A percentile compares a stretch with the other conserved stretches of the same genome.
Conservation (phyloP, 2,113 vertebrate genomes). For the Muntiacus reevesi region DNA sequence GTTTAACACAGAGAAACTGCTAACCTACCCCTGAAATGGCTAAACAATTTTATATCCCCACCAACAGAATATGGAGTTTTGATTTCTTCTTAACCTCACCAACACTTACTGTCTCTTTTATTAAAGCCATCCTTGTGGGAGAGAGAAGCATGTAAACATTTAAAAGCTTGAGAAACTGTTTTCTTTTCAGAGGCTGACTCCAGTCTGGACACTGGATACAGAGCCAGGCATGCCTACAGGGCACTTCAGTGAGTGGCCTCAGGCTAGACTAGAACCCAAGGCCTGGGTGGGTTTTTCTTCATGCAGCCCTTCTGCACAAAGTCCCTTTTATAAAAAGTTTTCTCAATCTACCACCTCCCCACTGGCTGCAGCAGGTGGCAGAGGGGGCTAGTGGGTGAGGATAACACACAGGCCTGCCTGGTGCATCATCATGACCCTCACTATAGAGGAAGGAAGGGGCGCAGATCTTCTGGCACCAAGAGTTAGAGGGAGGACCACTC, state of each 20-base stretch:
- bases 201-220: background rate
- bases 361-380: background rate
- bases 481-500: background rate
- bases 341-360: background rate
- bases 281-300: background rate
- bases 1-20: background rate
- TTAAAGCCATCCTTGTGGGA: background rate
- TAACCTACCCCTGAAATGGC: background rate
- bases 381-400: accelerated
- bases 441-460: background rate
- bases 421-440: accelerated
- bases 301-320: background rate
- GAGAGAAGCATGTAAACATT: background rate
- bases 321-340: background rate
- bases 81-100: background rate
- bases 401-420: background rate
- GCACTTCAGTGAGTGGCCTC: background rate
- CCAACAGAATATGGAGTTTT: accelerated
- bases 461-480: background rate
- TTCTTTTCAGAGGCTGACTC: background rate
- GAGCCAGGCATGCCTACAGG: background rate
- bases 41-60: background rate
- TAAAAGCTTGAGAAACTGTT: background rate
- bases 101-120: background rate
- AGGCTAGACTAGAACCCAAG: no score